phyloP scores from a whole-genome alignment of 2,888 invertebrate genomes.

The Drosophila borborema region DNA sequence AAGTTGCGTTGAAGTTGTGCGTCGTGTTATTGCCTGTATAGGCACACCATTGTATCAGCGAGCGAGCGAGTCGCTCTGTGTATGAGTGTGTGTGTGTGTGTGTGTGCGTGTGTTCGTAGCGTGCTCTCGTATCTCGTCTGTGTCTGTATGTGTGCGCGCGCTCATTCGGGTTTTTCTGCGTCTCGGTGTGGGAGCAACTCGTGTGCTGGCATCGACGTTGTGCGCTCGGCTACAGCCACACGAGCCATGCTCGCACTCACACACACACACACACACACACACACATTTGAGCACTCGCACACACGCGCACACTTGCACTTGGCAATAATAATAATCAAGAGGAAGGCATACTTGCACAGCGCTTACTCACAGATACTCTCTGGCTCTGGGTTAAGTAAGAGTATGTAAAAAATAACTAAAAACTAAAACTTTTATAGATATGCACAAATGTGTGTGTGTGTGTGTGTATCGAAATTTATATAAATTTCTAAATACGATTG shows the following conservation, averaged over 20 bases:
- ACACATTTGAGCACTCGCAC: constrained; percentile 16
- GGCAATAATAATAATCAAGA: constrained; percentile 64
- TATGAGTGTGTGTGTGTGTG: constrained; percentile 2
- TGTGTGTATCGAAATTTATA: constrained; percentile 21
- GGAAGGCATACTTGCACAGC: constrained; percentile 50
- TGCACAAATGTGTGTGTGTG: not conserved
- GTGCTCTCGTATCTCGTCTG: constrained; percentile 14
- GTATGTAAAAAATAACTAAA: constrained; percentile 13
- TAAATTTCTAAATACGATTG: constrained; percentile 18
- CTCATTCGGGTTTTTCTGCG: constrained; percentile 20
- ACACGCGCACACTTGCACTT: constrained; percentile 27
- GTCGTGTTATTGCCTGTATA: constrained; percentile 70
- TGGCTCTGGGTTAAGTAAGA: constrained; percentile 26
- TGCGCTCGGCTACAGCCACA: constrained; percentile 45
- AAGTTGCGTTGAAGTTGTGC: constrained; percentile 81
- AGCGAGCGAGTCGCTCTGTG: constrained; percentile 2
- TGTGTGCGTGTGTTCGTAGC: constrained; percentile 12
- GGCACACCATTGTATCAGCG: constrained; percentile 23
- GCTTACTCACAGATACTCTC: constrained; percentile 47
- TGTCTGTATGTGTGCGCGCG: constrained; percentile 11
- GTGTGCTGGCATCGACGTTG: constrained; percentile 32
- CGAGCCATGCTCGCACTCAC: constrained; percentile 36
- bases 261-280: constrained; percentile 18
- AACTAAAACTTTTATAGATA: constrained; percentile 6
- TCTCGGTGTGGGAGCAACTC: constrained; percentile 38